Evolutionary conservation across 2,797 vertebrate genomes (phyloP).

Genomic region (Kryptolebias ocellatus): DNA sequence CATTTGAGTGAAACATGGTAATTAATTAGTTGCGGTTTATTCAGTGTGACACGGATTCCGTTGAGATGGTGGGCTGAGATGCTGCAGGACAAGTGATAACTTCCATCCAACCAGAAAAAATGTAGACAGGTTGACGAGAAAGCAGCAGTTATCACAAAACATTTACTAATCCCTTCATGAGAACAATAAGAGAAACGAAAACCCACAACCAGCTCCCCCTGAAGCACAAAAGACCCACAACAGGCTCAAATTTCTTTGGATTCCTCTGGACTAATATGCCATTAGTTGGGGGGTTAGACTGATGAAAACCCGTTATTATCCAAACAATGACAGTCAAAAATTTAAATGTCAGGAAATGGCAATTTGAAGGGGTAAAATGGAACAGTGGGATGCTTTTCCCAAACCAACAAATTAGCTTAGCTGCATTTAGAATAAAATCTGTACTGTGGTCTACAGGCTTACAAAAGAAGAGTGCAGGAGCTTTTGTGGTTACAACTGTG

Average conservation of each 20-base stretch:
- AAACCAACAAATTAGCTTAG: conserved; percentile 27
- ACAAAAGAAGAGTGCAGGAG: not conserved
- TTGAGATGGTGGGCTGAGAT: conserved; percentile 37
- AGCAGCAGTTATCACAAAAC: conserved; percentile 62
- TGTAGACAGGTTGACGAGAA: conserved; percentile 54
- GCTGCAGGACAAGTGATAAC: conserved; percentile 33
- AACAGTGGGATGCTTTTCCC: conserved; percentile 18
- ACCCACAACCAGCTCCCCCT: conserved; percentile 47
- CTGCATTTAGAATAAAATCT: conserved; percentile 9
- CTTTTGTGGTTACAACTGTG: not conserved
- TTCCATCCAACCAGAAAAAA: conserved; percentile 38
- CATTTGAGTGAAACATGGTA: conserved; percentile 53
- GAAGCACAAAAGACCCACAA: conserved; percentile 43
- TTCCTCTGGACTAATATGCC: conserved; percentile 29
- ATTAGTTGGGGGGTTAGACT: conserved; percentile 14
- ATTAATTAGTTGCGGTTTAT: conserved; percentile 55
- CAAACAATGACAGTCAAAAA: conserved; percentile 53
- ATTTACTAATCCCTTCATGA: conserved; percentile 71
- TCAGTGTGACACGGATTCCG: conserved; percentile 39
- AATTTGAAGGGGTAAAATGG: conserved; percentile 15
- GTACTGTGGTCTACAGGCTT: not conserved
- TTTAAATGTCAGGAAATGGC: conserved; percentile 50
- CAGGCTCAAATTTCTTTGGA: conserved; percentile 38
- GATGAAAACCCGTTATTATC: conserved; percentile 48
- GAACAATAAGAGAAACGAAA: conserved; percentile 54